A percentile compares a stretch with the other conserved stretches of the same genome.
Conservation (phyloP, 2,888 invertebrate species). For the Ecdyonurus torrentis region DNA sequence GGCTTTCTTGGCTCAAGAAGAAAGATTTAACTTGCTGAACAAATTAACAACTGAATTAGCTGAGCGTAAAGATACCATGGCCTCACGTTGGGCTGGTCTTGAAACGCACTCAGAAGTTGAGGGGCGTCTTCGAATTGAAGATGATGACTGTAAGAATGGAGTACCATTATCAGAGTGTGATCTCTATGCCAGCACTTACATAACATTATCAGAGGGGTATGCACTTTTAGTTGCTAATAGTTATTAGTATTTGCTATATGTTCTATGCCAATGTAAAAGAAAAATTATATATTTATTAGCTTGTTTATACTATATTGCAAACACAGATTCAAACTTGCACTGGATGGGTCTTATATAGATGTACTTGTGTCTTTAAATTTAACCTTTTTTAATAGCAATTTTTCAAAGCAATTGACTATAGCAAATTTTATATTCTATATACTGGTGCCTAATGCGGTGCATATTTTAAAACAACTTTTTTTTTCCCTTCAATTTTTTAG, state of each 20-base stretch:
- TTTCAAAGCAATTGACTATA: too few species aligned
- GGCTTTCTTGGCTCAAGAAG: slow-evolving; percentile 59
- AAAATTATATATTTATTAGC: too few species aligned
- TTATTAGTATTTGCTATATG: too few species aligned
- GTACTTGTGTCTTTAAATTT: too few species aligned
- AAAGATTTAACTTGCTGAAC: slow-evolving; percentile 40
- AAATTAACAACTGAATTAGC: slow-evolving; percentile 44
- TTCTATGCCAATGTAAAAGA: too few species aligned
- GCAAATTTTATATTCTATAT: too few species aligned
- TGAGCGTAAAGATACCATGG: slow-evolving; percentile 42
- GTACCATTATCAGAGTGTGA: slow-evolving; percentile 39
- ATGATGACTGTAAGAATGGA: not conserved
- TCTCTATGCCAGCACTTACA: slow-evolving; percentile 34
- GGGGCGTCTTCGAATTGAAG: not conserved
- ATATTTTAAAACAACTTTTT: not conserved
- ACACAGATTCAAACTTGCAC: too few species aligned
- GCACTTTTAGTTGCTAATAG: too few species aligned
- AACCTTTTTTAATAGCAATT: too few species aligned
- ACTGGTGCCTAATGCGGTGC: too few species aligned
- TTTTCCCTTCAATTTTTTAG: not conserved
- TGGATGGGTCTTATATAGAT: too few species aligned
- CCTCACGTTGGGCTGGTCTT: slow-evolving; percentile 37
- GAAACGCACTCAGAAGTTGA: slow-evolving; percentile 18
- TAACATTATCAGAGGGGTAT: not conserved
- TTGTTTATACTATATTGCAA: too few species aligned